Base-by-base conservation (phyloP, 2,113 vertebrate species). In the Butorides virescens region DNA sequence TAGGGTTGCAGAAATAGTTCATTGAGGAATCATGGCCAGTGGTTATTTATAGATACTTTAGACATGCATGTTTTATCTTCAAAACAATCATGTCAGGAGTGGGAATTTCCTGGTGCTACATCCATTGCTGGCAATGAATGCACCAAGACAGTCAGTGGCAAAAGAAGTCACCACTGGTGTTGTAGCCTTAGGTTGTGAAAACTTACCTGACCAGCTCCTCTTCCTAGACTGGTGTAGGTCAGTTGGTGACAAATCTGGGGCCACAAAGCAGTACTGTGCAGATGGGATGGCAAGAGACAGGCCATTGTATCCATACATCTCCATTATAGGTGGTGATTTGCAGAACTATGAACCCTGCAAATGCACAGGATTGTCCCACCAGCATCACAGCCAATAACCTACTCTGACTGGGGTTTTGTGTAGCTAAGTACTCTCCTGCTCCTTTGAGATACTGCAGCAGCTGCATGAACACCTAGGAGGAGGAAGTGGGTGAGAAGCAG, bases 71-170 rank as follows among this genome's bases (percentile, higher is more conserved):
- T 93, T 94, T 81, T 71, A 73, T 92, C 77, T 78, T 46, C 47
- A 74, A 73, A 77, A 89, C 88, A 79, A 85, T 72, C 49, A 56
- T 79, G 91, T 92, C 82, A 83, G 75, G 88, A 94, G 78, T 92
- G 88, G 90, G 86, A 95, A 80, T 95, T 96, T 91, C 81, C 90
- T 66, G 42, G 97, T 94, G 97, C 97, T 93, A 92, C 86, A 94
- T 97, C 96, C 97, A 95, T 97, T 98, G 98, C 97, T 95, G 97
- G 98, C 98, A 95, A 95, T 98, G 98, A 97, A 92, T 85, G 97
- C 90, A 91, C 96, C 96, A 82, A 83, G 91, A 77, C 46, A 88
- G 93, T 56, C 86, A 94, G 89, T 97, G 94, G 94, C 97, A 97
- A 97, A 96, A 80, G 47, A 32, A 85, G 80, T 94, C 74, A 93